Base-by-base conservation (phyloP, 2,797 vertebrate genomes). In the Ara ararauna region DNA sequence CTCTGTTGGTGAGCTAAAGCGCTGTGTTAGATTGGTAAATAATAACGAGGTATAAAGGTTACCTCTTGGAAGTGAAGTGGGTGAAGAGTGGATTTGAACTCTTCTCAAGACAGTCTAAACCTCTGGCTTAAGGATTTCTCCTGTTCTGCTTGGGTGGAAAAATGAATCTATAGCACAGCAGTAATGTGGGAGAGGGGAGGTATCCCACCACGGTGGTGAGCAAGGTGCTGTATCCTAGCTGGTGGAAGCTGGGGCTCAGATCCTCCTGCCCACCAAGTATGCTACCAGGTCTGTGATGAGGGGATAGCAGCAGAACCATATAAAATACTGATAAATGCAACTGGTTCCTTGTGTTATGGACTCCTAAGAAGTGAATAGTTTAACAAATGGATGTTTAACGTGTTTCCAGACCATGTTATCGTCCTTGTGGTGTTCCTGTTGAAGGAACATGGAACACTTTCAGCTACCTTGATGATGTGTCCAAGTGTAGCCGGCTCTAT, bases 401-500 rank as follows among this genome's bases (percentile, higher is more conserved):
- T 18, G 3, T 70, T 95, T 54, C 29, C 71, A 74, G 44, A 18
- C 19, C 2, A 0, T 20, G 13, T 58, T 36, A 5, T 2, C 7
- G 3, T 62, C 64, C 38, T 65, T 23, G 5, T 44, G 1, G 5
- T 51, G 7, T 9, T 74, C 24, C 44, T 51, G 11, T 40, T 65
- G 53, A 72, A 32, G 53, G 32, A 66, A 22, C 10, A 0, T n/a
- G 64, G 76, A 40, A 3, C 32, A 7, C 47, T 70, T 75, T 61
- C 26, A 47, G 13, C 17, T 14, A 1, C 58, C 24, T 58, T 29
- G 53, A 32, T 23, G 24, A 20, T 5, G 32, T 53, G 60, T 64
- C 66, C 0, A 1, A 36, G 36, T 36, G 13, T 67, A 64, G 47
- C 2, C 0, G 45, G 58, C 54, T 81, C 44, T 0, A 0, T 0